A percentile compares a stretch with the other conserved stretches of the same genome.
Evolutionary conservation across 1,140 invertebrate species (phyloP).

Genomic region (Helicoverpa armigera): DNA sequence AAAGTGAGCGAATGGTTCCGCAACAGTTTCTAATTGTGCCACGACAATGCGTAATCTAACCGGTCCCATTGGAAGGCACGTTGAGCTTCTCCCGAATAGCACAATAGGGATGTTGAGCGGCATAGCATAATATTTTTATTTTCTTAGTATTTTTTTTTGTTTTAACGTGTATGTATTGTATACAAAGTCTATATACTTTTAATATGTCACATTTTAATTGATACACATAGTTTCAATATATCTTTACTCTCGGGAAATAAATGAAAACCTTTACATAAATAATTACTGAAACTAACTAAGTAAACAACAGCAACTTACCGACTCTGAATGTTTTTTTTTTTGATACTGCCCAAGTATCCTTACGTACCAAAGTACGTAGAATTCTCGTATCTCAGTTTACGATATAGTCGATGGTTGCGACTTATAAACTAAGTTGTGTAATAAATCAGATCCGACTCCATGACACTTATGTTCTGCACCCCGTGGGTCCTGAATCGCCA

Average conservation of each 20-base stretch:
- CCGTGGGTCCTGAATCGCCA: constrained; percentile 68
- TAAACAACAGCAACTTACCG: no score
- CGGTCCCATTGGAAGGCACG: constrained; percentile 79
- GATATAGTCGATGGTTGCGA: neutral
- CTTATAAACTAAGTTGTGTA: constrained; percentile 11
- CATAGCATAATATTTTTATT: constrained; percentile 8
- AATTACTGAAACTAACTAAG: no score
- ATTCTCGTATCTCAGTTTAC: neutral
- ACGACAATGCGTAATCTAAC: constrained; percentile 84
- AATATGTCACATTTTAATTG: no score
- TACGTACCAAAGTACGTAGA: no score
- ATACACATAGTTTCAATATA: no score
- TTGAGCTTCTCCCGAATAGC: constrained; percentile 57
- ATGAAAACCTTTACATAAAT: no score
- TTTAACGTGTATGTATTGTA: no score
- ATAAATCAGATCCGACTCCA: constrained; percentile 55
- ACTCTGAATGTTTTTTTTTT: no score
- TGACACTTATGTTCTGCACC: constrained; percentile 56
- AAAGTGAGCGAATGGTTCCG: constrained; percentile 71
- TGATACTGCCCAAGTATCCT: no score
- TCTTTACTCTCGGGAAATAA: no score
- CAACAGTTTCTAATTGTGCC: constrained; percentile 84
- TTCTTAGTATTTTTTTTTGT: neutral
- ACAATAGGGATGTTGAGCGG: constrained; percentile 57
- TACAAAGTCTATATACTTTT: no score